These are phyloP conservation scores for Antheraea mylitta DNA, from an alignment of 1,140 invertebrate species.

Conservation along the genomic window DNA sequence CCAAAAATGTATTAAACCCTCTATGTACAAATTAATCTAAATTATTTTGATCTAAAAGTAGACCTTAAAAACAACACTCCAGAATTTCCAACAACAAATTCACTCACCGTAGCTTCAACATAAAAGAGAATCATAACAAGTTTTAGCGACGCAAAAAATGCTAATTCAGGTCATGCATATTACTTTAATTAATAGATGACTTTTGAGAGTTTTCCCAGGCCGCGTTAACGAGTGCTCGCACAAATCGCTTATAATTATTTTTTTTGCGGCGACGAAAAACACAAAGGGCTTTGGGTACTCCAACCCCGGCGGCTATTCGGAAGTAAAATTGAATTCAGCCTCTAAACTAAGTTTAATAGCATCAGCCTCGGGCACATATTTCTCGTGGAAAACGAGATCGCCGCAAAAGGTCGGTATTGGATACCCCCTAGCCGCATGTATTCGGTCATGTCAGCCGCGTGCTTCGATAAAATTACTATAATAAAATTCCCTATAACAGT, in stretches of 20 bases:
- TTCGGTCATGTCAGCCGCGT: not conserved
- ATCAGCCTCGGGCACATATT: constrained; percentile 13
- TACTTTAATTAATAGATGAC: constrained; percentile 8
- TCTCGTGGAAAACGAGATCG: constrained; percentile 8
- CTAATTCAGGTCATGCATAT: constrained; percentile 4
- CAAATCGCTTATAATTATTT: constrained; percentile 9
- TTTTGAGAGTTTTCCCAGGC: not conserved
- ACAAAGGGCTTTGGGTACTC: constrained; percentile 24
- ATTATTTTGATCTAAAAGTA: too few relatives aligned
- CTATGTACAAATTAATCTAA: not conserved
- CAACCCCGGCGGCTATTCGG: constrained; percentile 27
- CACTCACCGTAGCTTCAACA: not conserved
- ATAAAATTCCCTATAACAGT: not conserved
- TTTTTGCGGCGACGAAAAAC: constrained; percentile 19
- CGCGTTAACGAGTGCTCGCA: constrained; percentile 7
- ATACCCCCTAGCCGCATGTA: not conserved
- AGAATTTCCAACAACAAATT: not conserved
- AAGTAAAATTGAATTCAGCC: constrained; percentile 43
- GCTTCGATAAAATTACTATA: not conserved
- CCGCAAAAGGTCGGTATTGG: not conserved
- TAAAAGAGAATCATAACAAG: not conserved
- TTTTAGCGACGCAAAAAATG: not conserved
- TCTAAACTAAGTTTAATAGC: constrained; percentile 53
- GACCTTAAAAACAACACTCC: too few relatives aligned
- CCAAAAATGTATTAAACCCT: too few relatives aligned